phyloP scores from a whole-genome alignment of 2,888 invertebrate species.

The Neoitamus cyanurus region DNA sequence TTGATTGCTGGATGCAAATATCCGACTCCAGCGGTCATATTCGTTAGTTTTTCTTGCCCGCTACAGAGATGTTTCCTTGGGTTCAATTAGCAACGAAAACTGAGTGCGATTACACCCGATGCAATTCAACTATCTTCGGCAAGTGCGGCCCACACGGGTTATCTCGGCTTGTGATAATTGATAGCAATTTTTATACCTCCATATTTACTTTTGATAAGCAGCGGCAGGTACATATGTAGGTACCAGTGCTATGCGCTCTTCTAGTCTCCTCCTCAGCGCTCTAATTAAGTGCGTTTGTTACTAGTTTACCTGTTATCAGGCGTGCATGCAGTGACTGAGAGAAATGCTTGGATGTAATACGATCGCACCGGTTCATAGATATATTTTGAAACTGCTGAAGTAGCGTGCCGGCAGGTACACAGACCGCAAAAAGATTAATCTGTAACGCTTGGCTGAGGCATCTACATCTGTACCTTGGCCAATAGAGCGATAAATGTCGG shows the following conservation, averaged over 20 bases:
- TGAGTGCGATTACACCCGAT: constrained; percentile 12
- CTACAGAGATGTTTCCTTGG: not conserved
- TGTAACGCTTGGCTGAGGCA: not conserved
- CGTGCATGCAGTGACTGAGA: not conserved
- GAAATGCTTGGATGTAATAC: not conserved
- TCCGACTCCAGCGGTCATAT: constrained; percentile 18
- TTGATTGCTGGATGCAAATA: constrained; percentile 27
- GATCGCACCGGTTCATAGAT: not conserved
- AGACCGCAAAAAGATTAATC: not conserved
- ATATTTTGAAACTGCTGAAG: not conserved
- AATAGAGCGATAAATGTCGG: not conserved
- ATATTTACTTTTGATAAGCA: constrained; percentile 2
- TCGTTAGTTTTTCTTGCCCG: constrained; percentile 10
- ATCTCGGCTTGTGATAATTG: constrained; percentile 31
- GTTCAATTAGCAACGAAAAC: constrained; percentile 19
- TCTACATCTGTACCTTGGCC: not conserved
- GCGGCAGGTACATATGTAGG: not conserved
- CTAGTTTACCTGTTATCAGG: not conserved
- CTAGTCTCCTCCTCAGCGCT: not conserved
- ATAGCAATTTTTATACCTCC: constrained; percentile 12
- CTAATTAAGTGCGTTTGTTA: not conserved
- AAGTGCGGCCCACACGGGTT: not conserved
- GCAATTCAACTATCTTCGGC: constrained; percentile 29
- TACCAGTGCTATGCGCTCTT: not conserved
- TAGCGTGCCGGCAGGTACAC: not conserved